These are phyloP conservation scores for Pararge aegeria DNA, from an alignment of 1,140 invertebrate species.

Conservation along the genomic window DNA sequence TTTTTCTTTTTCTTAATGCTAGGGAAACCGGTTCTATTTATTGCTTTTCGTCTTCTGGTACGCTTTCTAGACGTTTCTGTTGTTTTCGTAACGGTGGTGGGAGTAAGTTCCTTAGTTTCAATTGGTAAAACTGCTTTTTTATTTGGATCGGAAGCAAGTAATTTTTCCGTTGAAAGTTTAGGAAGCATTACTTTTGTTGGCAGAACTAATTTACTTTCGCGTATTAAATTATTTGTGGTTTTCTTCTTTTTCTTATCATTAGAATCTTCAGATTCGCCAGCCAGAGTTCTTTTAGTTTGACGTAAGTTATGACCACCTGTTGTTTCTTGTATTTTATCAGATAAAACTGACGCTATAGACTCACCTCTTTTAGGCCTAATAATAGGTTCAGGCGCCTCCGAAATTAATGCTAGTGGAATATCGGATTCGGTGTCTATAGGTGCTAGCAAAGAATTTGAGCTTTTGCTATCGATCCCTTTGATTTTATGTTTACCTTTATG, in stretches of 20 bases:
- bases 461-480: slow-evolving; percentile 43
- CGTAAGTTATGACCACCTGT: slow-evolving; percentile 71
- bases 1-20: slow-evolving; percentile 92
- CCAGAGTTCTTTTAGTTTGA: slow-evolving; percentile 71
- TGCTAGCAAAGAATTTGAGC: slow-evolving; percentile 38
- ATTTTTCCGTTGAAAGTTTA: slow-evolving; percentile 62
- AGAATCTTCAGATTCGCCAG: slow-evolving; percentile 59
- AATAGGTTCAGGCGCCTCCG: slow-evolving; percentile 64
- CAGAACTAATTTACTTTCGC: slow-evolving; percentile 72
- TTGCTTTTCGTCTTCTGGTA: slow-evolving; percentile 86
- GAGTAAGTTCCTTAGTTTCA: slow-evolving; percentile 37
- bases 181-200: slow-evolving; percentile 62
- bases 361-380: slow-evolving; percentile 71
- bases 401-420: slow-evolving; percentile 64
- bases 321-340: slow-evolving; percentile 76
- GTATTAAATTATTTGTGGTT: slow-evolving; percentile 59
- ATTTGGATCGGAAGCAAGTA: slow-evolving; percentile 39
- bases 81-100: slow-evolving; percentile 45
- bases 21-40: slow-evolving; percentile 93
- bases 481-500: slow-evolving; percentile 51
- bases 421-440: slow-evolving; percentile 63
- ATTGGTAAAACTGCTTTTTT: slow-evolving; percentile 50
- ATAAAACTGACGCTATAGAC: slow-evolving; percentile 74
- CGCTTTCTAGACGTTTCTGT: slow-evolving; percentile 81
- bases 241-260: slow-evolving; percentile 77